phyloP scores from a whole-genome alignment of 2,113 vertebrate species.

The Serilophus lunatus region DNA sequence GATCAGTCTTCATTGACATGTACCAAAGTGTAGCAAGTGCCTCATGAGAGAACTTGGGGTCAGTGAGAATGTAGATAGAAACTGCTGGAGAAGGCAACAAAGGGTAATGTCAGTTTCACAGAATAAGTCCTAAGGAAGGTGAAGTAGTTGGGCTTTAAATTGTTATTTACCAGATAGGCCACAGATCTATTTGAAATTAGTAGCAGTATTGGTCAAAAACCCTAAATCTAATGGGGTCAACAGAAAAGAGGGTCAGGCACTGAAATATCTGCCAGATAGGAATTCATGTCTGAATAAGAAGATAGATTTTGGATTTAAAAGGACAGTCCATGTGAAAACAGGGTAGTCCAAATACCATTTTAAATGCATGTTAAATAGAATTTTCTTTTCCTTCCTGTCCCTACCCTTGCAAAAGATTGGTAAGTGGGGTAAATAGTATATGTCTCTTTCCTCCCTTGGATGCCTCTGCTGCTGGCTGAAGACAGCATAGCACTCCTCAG shows the following conservation, averaged over 20 bases:
- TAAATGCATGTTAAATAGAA: background rate
- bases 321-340: background rate
- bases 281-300: background rate
- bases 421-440: background rate
- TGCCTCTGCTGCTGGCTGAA: background rate
- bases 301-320: background rate
- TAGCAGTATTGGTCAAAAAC: background rate
- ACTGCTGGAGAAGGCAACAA: background rate
- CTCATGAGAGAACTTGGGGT: background rate
- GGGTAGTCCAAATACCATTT: background rate
- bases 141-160: background rate
- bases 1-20: background rate
- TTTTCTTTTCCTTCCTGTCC: background rate
- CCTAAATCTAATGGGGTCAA: background rate
- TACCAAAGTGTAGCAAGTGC: background rate
- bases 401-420: background rate
- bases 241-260: background rate
- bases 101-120: background rate
- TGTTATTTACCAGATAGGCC: background rate
- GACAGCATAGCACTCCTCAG: background rate
- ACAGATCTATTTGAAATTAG: background rate
- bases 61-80: background rate
- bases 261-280: background rate
- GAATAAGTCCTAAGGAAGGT: background rate
- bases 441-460: background rate